A percentile compares a stretch with the other conserved stretches of the same genome.
These are phyloP conservation scores for Microplitis mediator DNA, from an alignment of 1,140 invertebrate species.

Conservation along the genomic window DNA sequence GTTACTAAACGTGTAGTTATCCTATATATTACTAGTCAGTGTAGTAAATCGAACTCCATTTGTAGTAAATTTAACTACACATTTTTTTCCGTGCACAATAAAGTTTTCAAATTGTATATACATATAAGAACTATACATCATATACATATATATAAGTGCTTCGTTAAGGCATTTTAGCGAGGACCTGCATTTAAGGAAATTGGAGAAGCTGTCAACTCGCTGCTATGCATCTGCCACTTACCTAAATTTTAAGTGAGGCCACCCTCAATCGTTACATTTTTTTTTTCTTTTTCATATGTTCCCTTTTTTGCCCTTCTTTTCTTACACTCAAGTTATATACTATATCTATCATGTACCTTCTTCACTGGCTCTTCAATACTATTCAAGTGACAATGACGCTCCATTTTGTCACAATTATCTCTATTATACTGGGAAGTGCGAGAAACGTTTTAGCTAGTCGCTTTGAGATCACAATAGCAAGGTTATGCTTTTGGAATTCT, in stretches of 20 bases:
- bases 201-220: constrained; percentile 36
- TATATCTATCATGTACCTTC: not conserved
- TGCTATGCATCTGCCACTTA: constrained; percentile 40
- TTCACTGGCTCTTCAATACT: too few species aligned
- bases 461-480: constrained; percentile 22
- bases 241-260: not conserved
- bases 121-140: not conserved
- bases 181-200: constrained; percentile 20
- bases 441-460: constrained; percentile 32
- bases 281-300: constrained; percentile 10
- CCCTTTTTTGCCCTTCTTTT: not conserved
- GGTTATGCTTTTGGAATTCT: not conserved
- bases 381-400: constrained; percentile 26
- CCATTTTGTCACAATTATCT: constrained; percentile 40
- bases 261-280: constrained; percentile 18
- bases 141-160: not conserved
- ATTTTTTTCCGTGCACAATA: too few species aligned
- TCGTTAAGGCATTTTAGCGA: too few species aligned
- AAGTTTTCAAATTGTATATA: too few species aligned
- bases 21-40: too few species aligned
- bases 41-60: too few species aligned
- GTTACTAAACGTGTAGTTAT: too few species aligned
- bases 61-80: too few species aligned
- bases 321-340: not conserved
- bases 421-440: constrained; percentile 21